Evolutionary conservation across 2,113 vertebrate species (phyloP).

Genomic region (Nycticorax nycticorax): DNA sequence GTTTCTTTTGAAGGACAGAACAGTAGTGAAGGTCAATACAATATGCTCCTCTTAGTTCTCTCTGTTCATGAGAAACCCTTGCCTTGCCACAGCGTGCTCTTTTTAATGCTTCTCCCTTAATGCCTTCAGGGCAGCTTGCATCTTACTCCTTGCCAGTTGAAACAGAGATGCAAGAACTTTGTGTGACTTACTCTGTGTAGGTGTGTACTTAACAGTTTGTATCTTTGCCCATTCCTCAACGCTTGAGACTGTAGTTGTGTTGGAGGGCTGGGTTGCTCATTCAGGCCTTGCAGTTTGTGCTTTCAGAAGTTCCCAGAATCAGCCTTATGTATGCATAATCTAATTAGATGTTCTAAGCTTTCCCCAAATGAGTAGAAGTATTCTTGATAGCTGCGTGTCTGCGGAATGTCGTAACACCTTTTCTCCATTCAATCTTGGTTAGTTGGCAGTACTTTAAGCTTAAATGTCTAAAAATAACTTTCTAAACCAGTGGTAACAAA

Average conservation of each 20-base stretch:
- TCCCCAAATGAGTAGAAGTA: not conserved
- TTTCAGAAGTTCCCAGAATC: not conserved
- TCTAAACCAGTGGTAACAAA: not conserved
- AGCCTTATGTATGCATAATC: not conserved
- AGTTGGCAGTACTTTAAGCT: not conserved
- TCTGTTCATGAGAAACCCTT: not conserved
- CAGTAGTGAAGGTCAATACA: not conserved
- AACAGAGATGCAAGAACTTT: not conserved
- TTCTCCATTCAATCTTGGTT: not conserved
- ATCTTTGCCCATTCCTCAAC: not conserved
- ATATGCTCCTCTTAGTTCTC: not conserved
- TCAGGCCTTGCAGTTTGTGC: not conserved
- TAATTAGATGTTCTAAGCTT: not conserved
- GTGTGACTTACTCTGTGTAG: constrained; percentile 1
- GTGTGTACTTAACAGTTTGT: not conserved
- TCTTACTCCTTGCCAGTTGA: not conserved
- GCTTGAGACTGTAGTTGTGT: not conserved
- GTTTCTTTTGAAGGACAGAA: not conserved
- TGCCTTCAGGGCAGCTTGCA: not conserved
- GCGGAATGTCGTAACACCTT: not conserved
- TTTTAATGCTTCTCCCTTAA: not conserved
- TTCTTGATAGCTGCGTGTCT: not conserved
- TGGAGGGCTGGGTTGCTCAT: not conserved
- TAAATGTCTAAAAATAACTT: not conserved
- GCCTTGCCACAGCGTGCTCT: not conserved